Conservation (phyloP, 2,888 invertebrate genomes). For the Odiellus spinosus region DNA sequence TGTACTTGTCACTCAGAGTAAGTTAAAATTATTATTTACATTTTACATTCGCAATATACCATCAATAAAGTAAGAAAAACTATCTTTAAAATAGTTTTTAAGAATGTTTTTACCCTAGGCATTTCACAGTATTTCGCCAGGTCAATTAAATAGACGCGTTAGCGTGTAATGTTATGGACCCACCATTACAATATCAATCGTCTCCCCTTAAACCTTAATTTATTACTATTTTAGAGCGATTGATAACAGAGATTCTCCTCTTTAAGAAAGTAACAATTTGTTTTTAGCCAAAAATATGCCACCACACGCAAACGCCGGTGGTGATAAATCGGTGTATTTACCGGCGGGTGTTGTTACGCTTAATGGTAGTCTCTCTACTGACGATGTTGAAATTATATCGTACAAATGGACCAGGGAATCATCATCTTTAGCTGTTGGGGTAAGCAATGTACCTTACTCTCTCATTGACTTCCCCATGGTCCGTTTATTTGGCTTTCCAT, state of each 20-base stretch:
- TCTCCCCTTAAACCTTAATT: too few species aligned
- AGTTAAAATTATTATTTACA: constrained; percentile 32
- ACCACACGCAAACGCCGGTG: constrained; percentile 76
- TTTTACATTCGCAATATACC: too few species aligned
- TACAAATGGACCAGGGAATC: constrained; percentile 65
- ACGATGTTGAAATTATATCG: constrained; percentile 67
- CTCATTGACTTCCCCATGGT: too few species aligned
- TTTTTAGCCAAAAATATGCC: constrained; percentile 64
- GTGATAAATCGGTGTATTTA: constrained; percentile 56
- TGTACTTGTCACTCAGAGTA: constrained; percentile 70
- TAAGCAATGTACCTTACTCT: constrained; percentile 20
- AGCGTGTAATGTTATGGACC: too few species aligned
- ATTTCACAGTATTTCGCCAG: too few species aligned
- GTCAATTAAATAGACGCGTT: too few species aligned
- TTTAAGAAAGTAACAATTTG: not conserved
- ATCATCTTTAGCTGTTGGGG: constrained; percentile 60
- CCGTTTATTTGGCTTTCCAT: too few species aligned
- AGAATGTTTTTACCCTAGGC: too few species aligned
- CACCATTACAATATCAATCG: too few species aligned
- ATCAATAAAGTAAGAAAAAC: too few species aligned
- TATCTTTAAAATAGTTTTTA: too few species aligned
- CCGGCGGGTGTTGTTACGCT: constrained; percentile 59
- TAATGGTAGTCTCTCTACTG: constrained; percentile 68
- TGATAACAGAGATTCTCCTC: not conserved
- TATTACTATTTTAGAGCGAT: not conserved